Evolutionary conservation across 2,113 vertebrate genomes (phyloP).

Genomic region (Phaethornis superciliosus): DNA sequence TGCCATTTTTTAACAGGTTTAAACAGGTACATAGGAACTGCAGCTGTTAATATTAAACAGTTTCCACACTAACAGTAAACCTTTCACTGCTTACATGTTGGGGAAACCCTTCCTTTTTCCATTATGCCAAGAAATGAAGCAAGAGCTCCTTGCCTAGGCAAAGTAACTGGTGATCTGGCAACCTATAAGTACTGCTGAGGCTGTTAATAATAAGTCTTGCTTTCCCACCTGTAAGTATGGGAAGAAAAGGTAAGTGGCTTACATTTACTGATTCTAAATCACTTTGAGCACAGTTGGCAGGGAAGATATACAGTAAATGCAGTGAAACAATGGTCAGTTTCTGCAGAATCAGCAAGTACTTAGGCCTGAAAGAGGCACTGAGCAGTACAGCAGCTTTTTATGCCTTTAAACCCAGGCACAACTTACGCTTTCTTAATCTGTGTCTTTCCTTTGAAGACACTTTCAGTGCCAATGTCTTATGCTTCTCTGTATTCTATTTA

Average conservation of each 20-base stretch:
- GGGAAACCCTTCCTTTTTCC: neutral
- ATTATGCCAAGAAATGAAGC: neutral
- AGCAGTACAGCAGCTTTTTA: neutral
- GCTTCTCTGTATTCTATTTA: neutral
- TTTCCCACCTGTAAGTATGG: neutral
- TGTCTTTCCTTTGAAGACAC: neutral
- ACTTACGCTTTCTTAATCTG: neutral
- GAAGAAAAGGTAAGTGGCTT: neutral
- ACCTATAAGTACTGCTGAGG: neutral
- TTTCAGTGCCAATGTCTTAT: neutral
- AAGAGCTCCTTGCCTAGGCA: neutral
- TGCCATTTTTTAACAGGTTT: neutral
- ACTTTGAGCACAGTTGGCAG: neutral
- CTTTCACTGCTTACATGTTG: neutral
- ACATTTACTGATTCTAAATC: neutral
- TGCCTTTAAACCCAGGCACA: neutral
- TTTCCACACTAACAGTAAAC: neutral
- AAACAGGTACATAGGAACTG: neutral
- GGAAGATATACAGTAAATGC: fast-evolving
- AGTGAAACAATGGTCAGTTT: neutral
- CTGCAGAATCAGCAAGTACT: neutral
- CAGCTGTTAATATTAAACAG: neutral
- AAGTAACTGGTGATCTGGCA: neutral
- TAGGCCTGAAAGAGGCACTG: neutral
- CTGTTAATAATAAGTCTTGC: neutral